A percentile compares a stretch with the other conserved stretches of the same genome.
These are phyloP conservation scores for Cebus imitator DNA, from an alignment of 2,113 vertebrate genomes.

Conservation along the genomic window DNA sequence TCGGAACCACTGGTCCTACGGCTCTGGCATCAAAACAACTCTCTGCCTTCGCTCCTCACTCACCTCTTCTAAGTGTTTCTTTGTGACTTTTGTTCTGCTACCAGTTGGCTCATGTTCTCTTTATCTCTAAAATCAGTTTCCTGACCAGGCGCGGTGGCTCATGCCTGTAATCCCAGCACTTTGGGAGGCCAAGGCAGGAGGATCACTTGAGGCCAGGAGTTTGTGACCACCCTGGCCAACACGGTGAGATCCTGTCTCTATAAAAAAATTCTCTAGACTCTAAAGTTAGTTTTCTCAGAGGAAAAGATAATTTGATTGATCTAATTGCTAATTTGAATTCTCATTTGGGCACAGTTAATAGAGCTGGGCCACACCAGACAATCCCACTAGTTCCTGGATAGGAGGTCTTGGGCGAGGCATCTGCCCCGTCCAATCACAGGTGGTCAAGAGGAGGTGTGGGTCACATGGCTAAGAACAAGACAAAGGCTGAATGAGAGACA, in stretches of 20 bases:
- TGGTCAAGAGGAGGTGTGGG: neutral
- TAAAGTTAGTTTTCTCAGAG: neutral
- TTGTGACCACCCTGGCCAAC: too few species aligned
- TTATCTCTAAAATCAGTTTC: constrained; percentile 20
- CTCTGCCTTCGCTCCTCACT: neutral
- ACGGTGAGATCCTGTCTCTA: too few species aligned
- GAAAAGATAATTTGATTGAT: neutral
- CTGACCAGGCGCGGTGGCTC: too few species aligned
- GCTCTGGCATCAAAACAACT: neutral
- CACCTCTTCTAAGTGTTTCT: neutral
- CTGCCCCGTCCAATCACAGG: neutral
- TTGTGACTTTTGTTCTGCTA: neutral
- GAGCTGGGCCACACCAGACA: neutral
- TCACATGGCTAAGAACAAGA: neutral
- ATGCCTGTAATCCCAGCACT: too few species aligned
- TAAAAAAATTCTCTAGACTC: neutral
- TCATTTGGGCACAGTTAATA: neutral
- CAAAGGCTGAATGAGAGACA: neutral
- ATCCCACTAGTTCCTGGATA: neutral
- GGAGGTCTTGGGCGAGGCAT: neutral
- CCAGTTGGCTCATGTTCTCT: neutral
- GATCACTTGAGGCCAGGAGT: too few species aligned
- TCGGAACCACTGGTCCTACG: neutral
- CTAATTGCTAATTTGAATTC: neutral
- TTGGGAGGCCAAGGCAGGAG: too few species aligned